These are phyloP conservation scores for Mimas tiliae DNA, from an alignment of 2,888 invertebrate genomes.

Conservation along the genomic window DNA sequence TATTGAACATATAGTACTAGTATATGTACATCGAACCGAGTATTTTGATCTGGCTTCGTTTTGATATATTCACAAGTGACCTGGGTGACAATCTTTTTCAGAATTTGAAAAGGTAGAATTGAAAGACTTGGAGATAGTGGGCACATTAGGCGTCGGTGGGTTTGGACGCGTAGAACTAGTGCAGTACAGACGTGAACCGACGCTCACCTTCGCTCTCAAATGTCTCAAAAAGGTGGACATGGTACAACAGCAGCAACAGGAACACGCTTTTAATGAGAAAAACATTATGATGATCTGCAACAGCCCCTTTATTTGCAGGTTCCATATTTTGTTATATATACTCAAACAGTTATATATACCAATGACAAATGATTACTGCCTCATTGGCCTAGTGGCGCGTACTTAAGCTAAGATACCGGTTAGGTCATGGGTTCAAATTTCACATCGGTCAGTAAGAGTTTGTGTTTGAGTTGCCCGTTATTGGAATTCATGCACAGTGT, in stretches of 20 bases:
- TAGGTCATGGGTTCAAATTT: too few species aligned
- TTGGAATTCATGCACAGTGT: too few species aligned
- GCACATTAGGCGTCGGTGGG: constrained; percentile 96
- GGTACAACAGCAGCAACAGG: constrained; percentile 94
- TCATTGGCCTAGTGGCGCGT: too few species aligned
- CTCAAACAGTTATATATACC: too few species aligned
- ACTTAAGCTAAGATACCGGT: too few species aligned
- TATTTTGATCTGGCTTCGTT: too few species aligned
- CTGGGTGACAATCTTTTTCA: constrained; percentile 38
- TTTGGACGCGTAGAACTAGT: constrained; percentile 95
- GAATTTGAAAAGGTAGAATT: constrained; percentile 89
- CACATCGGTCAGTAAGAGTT: too few species aligned
- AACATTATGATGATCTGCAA: constrained; percentile 92
- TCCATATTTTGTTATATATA: constrained; percentile 28
- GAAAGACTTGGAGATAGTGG: constrained; percentile 91
- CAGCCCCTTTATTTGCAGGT: constrained; percentile 92
- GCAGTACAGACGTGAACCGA: constrained; percentile 81
- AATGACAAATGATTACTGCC: neutral
- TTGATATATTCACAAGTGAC: too few species aligned
- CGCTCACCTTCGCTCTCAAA: constrained; percentile 91
- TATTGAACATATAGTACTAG: too few species aligned
- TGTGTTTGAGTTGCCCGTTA: too few species aligned
- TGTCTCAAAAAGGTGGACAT: constrained; percentile 95
- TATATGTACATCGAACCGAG: too few species aligned
- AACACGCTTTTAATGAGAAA: constrained; percentile 95